These are phyloP conservation scores for Achlya flavicornis DNA, from an alignment of 2,888 invertebrate genomes.

Conservation along the genomic window DNA sequence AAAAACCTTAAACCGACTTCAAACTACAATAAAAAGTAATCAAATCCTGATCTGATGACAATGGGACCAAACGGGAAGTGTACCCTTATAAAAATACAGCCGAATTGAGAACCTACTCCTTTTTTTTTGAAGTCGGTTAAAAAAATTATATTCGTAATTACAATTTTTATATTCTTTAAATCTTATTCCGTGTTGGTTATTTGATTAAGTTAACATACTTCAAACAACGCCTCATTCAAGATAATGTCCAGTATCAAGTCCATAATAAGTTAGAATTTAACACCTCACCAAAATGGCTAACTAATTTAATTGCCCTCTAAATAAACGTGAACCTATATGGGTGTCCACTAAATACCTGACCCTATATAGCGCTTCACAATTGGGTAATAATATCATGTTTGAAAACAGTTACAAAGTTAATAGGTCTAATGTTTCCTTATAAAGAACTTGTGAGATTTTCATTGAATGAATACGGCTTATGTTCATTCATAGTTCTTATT, in stretches of 20 bases:
- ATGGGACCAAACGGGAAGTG: too few relatives aligned
- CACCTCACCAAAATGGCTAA: not conserved
- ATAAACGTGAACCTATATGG: not conserved
- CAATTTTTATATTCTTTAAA: too few relatives aligned
- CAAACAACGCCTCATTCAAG: too few relatives aligned
- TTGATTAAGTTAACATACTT: too few relatives aligned
- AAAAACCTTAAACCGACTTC: too few relatives aligned
- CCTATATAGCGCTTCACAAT: not conserved
- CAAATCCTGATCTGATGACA: too few relatives aligned
- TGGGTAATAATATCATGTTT: slow-evolving; percentile 1
- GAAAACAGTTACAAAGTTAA: not conserved
- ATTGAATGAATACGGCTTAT: not conserved
- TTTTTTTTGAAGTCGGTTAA: too few relatives aligned
- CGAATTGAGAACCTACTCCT: too few relatives aligned
- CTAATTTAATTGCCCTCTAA: not conserved
- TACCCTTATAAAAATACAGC: too few relatives aligned
- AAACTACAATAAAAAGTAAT: too few relatives aligned
- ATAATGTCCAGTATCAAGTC: not conserved
- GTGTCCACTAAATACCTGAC: not conserved
- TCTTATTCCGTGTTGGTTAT: too few relatives aligned
- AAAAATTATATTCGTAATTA: too few relatives aligned
- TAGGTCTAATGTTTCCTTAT: not conserved
- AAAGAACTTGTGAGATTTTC: slow-evolving; percentile 4
- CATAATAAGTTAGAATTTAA: not conserved
- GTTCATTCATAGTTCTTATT: not conserved